Evolutionary conservation across 1,140 invertebrate species (phyloP), one percentile per base, ranked within the genome.

Genomic region (Chrysomallon squamiferum): DNA sequence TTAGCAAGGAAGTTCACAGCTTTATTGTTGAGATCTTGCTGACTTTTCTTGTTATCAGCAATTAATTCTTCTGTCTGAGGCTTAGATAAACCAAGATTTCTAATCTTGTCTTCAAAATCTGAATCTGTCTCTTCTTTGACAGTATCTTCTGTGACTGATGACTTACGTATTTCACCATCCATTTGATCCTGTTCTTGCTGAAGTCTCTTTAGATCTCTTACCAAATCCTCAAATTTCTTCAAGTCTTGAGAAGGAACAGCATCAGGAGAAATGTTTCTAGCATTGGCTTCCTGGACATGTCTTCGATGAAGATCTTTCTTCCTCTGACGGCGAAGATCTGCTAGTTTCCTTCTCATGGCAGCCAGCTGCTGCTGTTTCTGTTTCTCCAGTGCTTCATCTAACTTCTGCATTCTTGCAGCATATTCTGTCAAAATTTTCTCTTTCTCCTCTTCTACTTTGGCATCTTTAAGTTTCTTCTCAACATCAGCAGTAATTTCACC

Each of bases 381-480:
- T 62, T 78, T 80, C 71, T 82, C 82, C 45, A 84, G 75, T 13
- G 71, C 71, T 57, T 79, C 79, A 33, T 74, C 73, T 18, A 81
- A 62, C 54, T 80, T 79, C 62, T 76, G 75, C 54, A 80, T 69
- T 45, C 80, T 80, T 27, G 59, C 72, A 13, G 76, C 75, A 66
- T 81, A 80, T n/a, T 82, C 78, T 41, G 74, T 30, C 71, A 84
- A 74, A 35, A 84, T 62, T 52, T 70, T 74, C 45, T 84, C 80
- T 45, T 66, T 71, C 43, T 82, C 82, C 29, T 73, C 61, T 32
- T 81, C 80, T 57, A 68, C 72, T 27, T 75, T 76, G 4, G 71
- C 72, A 33, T 72, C 71, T 22, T 66, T 62, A 32, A 82, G 62
- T 60, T 79, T 80, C 62, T 68, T 69, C 22, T 67, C 52, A 50